Percentiles rank a stretch among this genome's conserved stretches.
Evolutionary conservation across 2,888 invertebrate genomes (phyloP).

Genomic region (Itoplectis maculator): DNA sequence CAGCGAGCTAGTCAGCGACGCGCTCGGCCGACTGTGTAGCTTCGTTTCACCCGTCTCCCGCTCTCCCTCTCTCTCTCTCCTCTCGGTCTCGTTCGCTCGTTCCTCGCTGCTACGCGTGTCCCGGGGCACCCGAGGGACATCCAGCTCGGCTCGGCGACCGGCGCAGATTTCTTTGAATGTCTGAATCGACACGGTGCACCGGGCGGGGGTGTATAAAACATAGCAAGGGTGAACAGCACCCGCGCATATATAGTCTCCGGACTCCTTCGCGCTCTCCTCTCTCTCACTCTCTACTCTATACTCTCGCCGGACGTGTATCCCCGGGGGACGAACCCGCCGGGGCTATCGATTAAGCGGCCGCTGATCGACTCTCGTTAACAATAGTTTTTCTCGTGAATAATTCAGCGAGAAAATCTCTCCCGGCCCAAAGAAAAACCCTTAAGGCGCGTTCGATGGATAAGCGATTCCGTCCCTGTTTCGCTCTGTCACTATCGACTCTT

Average conservation of each 20-base stretch:
- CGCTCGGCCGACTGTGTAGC: slow-evolving; percentile 69
- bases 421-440: slow-evolving; percentile 36
- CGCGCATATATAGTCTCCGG: slow-evolving; percentile 1
- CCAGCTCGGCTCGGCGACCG: slow-evolving; percentile 71
- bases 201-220: slow-evolving; percentile 67
- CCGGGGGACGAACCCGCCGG: slow-evolving; percentile 17
- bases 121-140: slow-evolving; percentile 63
- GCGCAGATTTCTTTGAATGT: slow-evolving; percentile 81
- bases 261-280: slow-evolving; percentile 6
- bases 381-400: slow-evolving; percentile 54
- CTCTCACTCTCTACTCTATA: no score
- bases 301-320: background rate
- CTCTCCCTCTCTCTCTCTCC: slow-evolving; percentile 15
- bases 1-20: slow-evolving; percentile 82
- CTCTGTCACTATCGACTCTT: background rate
- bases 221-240: slow-evolving; percentile 54
- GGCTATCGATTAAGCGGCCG: slow-evolving; percentile 58
- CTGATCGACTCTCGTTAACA: slow-evolving; percentile 64
- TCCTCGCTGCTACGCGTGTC: slow-evolving; percentile 25
- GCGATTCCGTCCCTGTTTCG: background rate
- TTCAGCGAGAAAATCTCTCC: slow-evolving; percentile 53
- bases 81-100: background rate
- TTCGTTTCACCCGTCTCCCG: slow-evolving; percentile 14
- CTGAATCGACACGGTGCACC: slow-evolving; percentile 76
- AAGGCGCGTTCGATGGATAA: slow-evolving; percentile 15